These are phyloP conservation scores for Streblospio benedicti DNA, from an alignment of 1,140 invertebrate species.

Conservation along the genomic window DNA sequence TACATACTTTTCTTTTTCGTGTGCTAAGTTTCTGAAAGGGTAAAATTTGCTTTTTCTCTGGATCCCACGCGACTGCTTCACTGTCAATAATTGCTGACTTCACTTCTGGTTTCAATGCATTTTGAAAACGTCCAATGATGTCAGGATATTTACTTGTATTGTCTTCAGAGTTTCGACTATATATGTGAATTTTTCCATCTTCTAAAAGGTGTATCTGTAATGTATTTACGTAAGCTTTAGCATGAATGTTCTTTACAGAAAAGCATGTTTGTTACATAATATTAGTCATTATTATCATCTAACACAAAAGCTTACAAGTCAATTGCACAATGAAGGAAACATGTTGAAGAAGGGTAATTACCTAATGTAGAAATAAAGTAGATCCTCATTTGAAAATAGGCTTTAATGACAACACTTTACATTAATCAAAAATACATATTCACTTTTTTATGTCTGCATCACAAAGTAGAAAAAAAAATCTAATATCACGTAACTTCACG, in stretches of 20 bases:
- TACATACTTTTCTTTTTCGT: conserved; percentile 78
- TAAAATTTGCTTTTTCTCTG: conserved; percentile 77
- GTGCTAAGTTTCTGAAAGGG: conserved; percentile 96
- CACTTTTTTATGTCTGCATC: too few relatives aligned
- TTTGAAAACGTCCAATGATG: conserved; percentile 62
- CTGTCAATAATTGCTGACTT: conserved; percentile 86
- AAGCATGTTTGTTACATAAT: neutral
- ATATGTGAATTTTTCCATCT: conserved; percentile 64
- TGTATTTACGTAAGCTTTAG: neutral
- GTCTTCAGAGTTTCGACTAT: conserved; percentile 95
- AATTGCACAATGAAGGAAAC: too few relatives aligned
- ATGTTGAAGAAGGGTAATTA: conserved; percentile 1
- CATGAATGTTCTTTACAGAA: neutral
- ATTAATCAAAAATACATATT: too few relatives aligned
- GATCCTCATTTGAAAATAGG: too few relatives aligned
- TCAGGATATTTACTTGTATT: conserved; percentile 98
- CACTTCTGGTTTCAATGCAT: conserved; percentile 50
- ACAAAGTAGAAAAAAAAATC: too few relatives aligned
- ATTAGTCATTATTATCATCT: neutral
- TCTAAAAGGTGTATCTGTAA: conserved; percentile 48
- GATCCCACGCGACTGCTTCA: conserved; percentile 96
- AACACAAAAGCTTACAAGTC: neutral
- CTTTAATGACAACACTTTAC: too few relatives aligned
- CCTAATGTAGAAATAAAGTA: conserved; percentile 6
- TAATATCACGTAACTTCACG: too few relatives aligned